Evolutionary conservation across 2,888 invertebrate species (phyloP).

Genomic region (Uropetala carovei): DNA sequence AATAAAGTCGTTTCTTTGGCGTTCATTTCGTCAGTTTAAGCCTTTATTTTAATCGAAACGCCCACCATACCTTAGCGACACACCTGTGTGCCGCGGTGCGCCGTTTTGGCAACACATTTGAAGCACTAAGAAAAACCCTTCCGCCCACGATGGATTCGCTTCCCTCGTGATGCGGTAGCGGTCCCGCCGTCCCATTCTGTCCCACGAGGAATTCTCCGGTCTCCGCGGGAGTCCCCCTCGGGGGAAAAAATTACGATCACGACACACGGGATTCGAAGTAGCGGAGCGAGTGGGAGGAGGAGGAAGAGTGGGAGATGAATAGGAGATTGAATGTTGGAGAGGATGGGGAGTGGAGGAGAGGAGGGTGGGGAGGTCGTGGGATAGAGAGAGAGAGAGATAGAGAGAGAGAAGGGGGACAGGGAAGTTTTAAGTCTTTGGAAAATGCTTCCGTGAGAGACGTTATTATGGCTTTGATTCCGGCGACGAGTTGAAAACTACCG

Average conservation of each 20-base stretch:
- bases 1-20: background rate
- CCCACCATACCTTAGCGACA: background rate
- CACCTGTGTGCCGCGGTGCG: background rate
- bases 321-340: no score
- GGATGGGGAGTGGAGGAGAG: background rate
- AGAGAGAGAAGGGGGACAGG: background rate
- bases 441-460: conserved; percentile 54
- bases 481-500: conserved; percentile 46
- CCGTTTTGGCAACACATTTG: background rate
- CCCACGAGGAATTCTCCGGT: background rate
- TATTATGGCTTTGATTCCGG: conserved; percentile 41
- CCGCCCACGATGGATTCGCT: background rate
- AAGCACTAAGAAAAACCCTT: background rate
- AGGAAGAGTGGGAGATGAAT: background rate
- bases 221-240: background rate
- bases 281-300: background rate
- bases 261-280: background rate
- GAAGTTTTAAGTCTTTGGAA: conserved; percentile 31
- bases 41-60: background rate
- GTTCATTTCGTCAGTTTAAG: background rate
- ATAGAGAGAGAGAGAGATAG: background rate
- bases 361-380: background rate
- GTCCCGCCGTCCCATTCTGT: background rate
- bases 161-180: background rate
- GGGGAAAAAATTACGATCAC: background rate